Evolutionary conservation across 2,113 vertebrate genomes (phyloP).

Genomic region (Campylomormyrus numenius): DNA sequence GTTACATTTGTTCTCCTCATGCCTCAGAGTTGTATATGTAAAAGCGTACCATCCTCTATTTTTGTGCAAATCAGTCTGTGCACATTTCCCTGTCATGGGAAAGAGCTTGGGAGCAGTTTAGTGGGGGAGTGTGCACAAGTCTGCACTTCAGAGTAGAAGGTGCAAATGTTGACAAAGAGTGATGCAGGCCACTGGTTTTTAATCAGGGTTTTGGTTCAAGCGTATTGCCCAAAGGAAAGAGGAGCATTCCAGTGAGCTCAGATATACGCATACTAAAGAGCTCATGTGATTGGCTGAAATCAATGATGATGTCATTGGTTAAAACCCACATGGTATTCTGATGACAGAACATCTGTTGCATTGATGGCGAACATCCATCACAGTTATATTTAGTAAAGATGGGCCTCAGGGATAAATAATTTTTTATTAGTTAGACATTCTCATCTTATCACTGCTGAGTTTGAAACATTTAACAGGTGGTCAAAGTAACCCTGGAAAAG

Average conservation of each 20-base stretch:
- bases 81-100: neutral
- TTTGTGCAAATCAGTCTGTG: neutral
- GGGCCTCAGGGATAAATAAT: neutral
- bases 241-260: neutral
- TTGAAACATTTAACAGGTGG: neutral
- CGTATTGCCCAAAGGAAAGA: neutral
- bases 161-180: neutral
- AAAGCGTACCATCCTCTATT: neutral
- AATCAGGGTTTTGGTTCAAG: neutral
- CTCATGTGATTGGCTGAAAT: neutral
- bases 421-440: neutral
- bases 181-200: neutral
- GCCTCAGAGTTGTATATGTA: neutral
- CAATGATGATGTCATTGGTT: neutral
- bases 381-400: neutral
- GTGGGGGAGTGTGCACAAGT: neutral
- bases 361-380: neutral
- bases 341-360: neutral
- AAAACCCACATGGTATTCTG: neutral
- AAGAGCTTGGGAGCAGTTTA: neutral
- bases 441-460: neutral
- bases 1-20: neutral
- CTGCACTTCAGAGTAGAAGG: neutral
- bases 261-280: neutral
- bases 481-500: neutral